phyloP scores from a whole-genome alignment of 2,113 vertebrate genomes.

The Pseudolaguvia tuberculata region DNA sequence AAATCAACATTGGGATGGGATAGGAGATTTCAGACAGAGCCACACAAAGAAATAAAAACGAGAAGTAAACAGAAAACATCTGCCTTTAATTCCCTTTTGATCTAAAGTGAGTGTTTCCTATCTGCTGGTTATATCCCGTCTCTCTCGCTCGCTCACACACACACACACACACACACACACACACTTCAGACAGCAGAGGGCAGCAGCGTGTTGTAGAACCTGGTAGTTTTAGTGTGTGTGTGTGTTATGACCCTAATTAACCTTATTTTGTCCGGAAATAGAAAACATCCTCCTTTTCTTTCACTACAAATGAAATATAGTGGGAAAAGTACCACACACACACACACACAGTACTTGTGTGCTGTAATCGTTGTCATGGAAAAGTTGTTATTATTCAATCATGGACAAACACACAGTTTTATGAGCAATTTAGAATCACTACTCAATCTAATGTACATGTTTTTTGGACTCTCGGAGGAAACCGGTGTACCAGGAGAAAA shows the following conservation, averaged over 20 bases:
- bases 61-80: not conserved
- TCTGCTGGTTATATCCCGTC: not conserved
- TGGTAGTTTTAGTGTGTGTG: not conserved
- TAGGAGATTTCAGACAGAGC: no score
- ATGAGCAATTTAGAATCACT: no score
- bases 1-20: no score
- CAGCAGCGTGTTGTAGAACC: not conserved
- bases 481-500: not conserved
- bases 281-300: not conserved
- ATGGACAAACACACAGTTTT: not conserved
- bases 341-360: no score
- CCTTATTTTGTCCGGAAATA: not conserved
- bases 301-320: not conserved
- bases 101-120: not conserved
- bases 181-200: slow-evolving; percentile 24
- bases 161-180: not conserved
- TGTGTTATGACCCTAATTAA: not conserved
- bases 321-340: not conserved
- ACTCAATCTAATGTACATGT: no score
- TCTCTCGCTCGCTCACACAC: not conserved
- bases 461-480: no score
- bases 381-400: no score
- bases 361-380: no score
- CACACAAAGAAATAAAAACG: not conserved
- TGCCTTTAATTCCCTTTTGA: not conserved